A percentile compares a stretch with the other conserved stretches of the same genome.
Conservation (phyloP, 2,888 invertebrate species). For the Spisula subtruncata region DNA sequence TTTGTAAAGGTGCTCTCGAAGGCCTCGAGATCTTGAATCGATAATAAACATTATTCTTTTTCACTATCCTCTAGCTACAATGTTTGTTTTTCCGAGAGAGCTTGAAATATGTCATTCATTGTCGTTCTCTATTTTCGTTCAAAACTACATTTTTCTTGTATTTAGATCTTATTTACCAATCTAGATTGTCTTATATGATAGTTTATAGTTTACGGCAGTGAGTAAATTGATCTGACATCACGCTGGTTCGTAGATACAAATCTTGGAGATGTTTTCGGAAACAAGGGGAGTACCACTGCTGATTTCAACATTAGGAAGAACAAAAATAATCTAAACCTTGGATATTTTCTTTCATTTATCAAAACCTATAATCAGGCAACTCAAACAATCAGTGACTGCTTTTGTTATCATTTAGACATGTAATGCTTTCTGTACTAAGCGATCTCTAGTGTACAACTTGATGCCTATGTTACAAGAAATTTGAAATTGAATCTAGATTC, state of each 20-base stretch:
- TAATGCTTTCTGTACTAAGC: neutral
- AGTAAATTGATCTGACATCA: constrained; percentile 18
- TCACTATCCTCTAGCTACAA: constrained; percentile 28
- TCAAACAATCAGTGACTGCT: neutral
- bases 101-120: constrained; percentile 10
- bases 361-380: neutral
- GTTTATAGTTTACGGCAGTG: constrained; percentile 15
- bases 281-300: neutral
- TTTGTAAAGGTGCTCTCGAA: constrained; percentile 30
- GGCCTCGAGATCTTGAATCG: constrained; percentile 16
- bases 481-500: neutral
- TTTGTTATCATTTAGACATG: neutral
- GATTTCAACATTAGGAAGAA: neutral
- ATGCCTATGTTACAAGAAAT: neutral
- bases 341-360: constrained; percentile 32
- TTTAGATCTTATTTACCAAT: neutral
- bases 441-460: neutral
- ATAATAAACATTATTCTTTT: constrained; percentile 39
- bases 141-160: neutral
- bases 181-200: constrained; percentile 16
- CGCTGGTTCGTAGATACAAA: neutral
- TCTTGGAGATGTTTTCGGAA: neutral
- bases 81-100: constrained; percentile 29
- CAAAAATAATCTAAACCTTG: neutral
- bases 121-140: constrained; percentile 4